phyloP scores from a whole-genome alignment of 2,797 vertebrate genomes.

The Alfaro cultratus region DNA sequence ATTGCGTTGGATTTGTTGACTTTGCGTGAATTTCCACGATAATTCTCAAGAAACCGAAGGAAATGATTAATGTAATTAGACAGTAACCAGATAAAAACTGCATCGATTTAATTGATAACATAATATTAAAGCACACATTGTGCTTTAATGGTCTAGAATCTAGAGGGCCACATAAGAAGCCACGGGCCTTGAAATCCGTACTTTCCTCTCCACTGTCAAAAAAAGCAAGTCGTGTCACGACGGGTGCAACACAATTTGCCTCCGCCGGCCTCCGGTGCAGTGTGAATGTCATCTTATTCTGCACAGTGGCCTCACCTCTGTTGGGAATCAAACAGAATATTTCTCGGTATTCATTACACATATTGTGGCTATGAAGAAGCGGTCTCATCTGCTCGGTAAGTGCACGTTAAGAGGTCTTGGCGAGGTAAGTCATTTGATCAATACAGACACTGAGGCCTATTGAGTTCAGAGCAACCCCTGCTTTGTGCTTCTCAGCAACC shows the following conservation, averaged over 20 bases:
- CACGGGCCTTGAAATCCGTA: neutral
- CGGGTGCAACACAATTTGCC: neutral
- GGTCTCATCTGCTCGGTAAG: slow-evolving; percentile 49
- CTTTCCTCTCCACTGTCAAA: slow-evolving; percentile 10
- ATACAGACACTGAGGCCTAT: slow-evolving; percentile 60
- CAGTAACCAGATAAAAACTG: too few relatives aligned
- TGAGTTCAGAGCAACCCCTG: slow-evolving; percentile 56
- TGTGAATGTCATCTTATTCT: slow-evolving; percentile 20
- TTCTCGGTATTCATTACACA: slow-evolving; percentile 51
- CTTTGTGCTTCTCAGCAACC: slow-evolving; percentile 56
- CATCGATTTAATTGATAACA: too few relatives aligned
- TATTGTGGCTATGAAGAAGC: slow-evolving; percentile 35
- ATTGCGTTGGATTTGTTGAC: too few relatives aligned
- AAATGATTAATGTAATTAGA: too few relatives aligned
- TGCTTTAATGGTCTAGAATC: too few relatives aligned
- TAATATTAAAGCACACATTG: too few relatives aligned
- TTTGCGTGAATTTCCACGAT: too few relatives aligned
- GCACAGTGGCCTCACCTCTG: slow-evolving; percentile 7
- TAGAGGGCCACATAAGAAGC: too few relatives aligned
- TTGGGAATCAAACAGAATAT: slow-evolving; percentile 35
- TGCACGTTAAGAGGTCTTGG: slow-evolving; percentile 61
- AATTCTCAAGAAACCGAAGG: too few relatives aligned
- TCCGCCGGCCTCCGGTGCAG: slow-evolving; percentile 19
- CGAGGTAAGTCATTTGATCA: slow-evolving; percentile 66
- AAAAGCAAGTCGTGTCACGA: slow-evolving; percentile 8